Conservation (phyloP, 2,113 vertebrate species). For the Melanocharis versteri region DNA sequence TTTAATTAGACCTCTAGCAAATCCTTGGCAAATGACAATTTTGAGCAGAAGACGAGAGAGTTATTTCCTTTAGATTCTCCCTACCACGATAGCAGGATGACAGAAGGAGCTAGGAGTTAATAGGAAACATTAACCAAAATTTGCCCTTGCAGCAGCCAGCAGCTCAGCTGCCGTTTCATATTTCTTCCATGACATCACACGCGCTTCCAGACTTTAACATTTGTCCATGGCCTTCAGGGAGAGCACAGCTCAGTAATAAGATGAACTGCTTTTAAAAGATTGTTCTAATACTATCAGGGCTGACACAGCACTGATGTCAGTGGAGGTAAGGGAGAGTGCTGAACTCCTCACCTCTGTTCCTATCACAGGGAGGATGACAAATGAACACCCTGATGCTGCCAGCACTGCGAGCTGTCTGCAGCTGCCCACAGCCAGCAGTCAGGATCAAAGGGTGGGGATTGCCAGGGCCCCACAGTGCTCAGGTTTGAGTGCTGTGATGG, state of each 20-base stretch:
- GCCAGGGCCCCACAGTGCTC: not conserved
- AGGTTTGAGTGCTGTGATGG: not conserved
- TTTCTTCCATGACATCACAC: constrained; percentile 30
- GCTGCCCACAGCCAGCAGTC: not conserved
- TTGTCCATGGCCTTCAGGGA: constrained; percentile 37
- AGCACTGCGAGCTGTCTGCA: not conserved
- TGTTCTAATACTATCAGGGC: constrained; percentile 19
- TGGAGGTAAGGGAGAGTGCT: not conserved
- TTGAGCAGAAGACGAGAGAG: not conserved
- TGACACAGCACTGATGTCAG: constrained; percentile 44
- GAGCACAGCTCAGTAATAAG: not conserved
- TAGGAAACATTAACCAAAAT: constrained; percentile 46
- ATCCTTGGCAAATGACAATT: not conserved
- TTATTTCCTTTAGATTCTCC: not conserved
- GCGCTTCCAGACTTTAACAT: not conserved
- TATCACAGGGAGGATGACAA: not conserved
- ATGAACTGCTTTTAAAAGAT: constrained; percentile 30
- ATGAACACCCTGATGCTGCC: not conserved
- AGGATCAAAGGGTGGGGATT: not conserved
- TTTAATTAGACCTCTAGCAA: constrained; percentile 46
- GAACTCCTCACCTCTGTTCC: constrained; percentile 36
- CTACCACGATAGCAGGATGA: not conserved
- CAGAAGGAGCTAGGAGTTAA: constrained; percentile 46
- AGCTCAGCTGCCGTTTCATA: constrained; percentile 16
- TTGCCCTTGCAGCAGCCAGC: constrained; percentile 36